Percentiles rank a stretch among this genome's conserved stretches.
phyloP scores from a whole-genome alignment of 2,113 vertebrate species.

The Acrocephalus kingi region DNA sequence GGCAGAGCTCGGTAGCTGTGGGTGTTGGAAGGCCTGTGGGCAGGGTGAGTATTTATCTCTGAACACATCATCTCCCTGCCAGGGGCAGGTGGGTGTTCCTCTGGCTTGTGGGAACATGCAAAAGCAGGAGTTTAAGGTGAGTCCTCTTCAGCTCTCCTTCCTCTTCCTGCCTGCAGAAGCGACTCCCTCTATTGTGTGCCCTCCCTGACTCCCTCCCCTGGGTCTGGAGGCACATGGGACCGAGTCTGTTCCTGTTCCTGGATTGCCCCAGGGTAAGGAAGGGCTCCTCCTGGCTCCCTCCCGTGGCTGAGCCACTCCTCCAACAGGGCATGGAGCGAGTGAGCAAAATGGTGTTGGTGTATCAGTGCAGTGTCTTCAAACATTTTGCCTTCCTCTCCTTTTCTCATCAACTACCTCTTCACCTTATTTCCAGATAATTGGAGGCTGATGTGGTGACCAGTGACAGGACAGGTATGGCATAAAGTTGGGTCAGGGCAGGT shows the following conservation, averaged over 20 bases:
- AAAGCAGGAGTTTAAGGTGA: background rate
- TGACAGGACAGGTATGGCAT: background rate
- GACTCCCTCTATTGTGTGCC: background rate
- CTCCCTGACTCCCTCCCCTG: background rate
- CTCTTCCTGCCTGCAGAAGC: background rate
- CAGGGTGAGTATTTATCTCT: constrained; percentile 52
- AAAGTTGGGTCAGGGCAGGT: background rate
- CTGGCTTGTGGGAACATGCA: constrained; percentile 60
- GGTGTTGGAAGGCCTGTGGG: constrained; percentile 42
- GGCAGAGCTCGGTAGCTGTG: constrained; percentile 27
- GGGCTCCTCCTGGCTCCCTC: background rate
- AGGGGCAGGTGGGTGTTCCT: constrained; percentile 13
- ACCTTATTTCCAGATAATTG: background rate
- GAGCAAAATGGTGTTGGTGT: background rate
- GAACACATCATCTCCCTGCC: background rate
- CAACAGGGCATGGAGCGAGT: background rate
- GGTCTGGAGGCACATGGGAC: fast-evolving
- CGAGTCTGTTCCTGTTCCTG: fast-evolving
- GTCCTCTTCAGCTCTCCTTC: background rate
- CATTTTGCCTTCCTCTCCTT: background rate
- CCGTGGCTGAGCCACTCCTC: background rate
- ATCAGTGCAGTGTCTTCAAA: background rate
- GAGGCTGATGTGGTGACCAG: background rate
- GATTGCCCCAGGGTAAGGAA: background rate
- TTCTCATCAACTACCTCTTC: background rate